phyloP scores from a whole-genome alignment of 2,797 vertebrate genomes.

The Argyrosomus regius region DNA sequence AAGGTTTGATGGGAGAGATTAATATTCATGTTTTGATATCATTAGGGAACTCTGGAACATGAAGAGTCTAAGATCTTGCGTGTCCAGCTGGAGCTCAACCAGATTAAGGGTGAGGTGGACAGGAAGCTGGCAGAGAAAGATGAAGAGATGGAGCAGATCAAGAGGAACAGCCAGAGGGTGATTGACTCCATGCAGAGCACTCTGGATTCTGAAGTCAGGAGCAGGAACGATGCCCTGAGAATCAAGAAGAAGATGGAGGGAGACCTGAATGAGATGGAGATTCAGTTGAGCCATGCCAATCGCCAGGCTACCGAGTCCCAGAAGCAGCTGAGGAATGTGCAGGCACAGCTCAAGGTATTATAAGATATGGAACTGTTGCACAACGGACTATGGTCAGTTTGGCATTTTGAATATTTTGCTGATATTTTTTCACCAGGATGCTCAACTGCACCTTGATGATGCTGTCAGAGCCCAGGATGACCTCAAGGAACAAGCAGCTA shows the following conservation, averaged over 20 bases:
- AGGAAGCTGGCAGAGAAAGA: slow-evolving; percentile 91
- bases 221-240: slow-evolving; percentile 91
- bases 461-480: too few species aligned
- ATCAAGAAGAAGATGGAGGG: slow-evolving; percentile 94
- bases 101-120: slow-evolving; percentile 84
- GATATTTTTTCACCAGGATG: too few species aligned
- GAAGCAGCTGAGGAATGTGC: slow-evolving; percentile 89
- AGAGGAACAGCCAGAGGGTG: slow-evolving; percentile 89
- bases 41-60: slow-evolving; percentile 89
- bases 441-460: too few species aligned
- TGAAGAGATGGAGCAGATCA: slow-evolving; percentile 92
- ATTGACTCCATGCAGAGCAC: slow-evolving; percentile 87
- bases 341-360: slow-evolving; percentile 90
- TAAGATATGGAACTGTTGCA: background rate
- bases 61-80: slow-evolving; percentile 91
- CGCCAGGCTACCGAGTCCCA: slow-evolving; percentile 88
- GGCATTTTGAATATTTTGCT: too few species aligned
- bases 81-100: slow-evolving; percentile 82
- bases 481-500: too few species aligned
- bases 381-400: too few species aligned
- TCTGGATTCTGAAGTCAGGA: slow-evolving; percentile 90
- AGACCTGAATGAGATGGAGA: slow-evolving; percentile 91
- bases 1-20: background rate
- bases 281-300: slow-evolving; percentile 90
- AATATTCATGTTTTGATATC: background rate